Conservation (phyloP, 2,113 vertebrate species). For the Aspiorhynchus laticeps region DNA sequence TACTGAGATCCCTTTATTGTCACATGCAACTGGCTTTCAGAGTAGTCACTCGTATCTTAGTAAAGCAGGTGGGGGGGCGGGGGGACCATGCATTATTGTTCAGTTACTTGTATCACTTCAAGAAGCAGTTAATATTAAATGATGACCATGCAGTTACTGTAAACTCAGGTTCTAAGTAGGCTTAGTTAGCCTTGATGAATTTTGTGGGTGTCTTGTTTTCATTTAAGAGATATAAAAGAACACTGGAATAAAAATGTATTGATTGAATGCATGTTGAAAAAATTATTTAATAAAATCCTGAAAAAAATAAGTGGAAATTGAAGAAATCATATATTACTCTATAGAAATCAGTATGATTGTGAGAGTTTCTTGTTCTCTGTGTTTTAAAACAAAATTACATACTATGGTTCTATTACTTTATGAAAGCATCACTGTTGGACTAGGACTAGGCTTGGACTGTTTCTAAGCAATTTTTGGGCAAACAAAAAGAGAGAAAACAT, state of each 20-base stretch:
- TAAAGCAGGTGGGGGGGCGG: neutral
- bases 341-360: neutral
- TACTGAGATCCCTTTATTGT: neutral
- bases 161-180: conserved; percentile 13
- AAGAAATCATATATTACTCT: neutral
- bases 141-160: conserved; percentile 8
- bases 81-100: neutral
- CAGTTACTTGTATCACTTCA: neutral
- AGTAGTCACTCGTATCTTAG: neutral
- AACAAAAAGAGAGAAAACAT: neutral
- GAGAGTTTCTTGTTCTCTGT: neutral
- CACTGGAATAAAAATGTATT: conserved; percentile 18
- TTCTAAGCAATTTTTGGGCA: neutral
- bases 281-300: conserved; percentile 15
- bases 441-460: neutral
- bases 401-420: neutral
- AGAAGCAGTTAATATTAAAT: neutral
- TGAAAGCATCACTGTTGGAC: neutral
- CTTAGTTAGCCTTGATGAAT: conserved; percentile 30
- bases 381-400: neutral
- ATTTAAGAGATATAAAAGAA: neutral
- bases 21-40: neutral
- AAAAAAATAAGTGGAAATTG: neutral
- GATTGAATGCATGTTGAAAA: conserved; percentile 40
- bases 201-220: conserved; percentile 14